Base-by-base conservation (phyloP, 2,113 vertebrate species). In the Microtus pennsylvanicus region DNA sequence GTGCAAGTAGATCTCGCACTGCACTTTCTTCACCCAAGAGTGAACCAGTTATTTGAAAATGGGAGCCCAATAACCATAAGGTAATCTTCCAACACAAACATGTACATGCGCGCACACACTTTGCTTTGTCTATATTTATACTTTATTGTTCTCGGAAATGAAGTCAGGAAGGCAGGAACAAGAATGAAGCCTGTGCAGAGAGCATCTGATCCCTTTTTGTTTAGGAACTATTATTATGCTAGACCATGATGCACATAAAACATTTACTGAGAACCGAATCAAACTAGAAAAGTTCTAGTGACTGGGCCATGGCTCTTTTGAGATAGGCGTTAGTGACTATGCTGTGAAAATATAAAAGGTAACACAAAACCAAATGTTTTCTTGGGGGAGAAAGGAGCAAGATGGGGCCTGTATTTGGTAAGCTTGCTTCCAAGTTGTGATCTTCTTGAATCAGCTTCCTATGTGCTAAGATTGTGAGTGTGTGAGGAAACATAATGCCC, bases 101-200 rank as follows among this genome's bases (percentile, higher is more conserved):
- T 1, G 5, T 61, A 8, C n/a, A 4, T 21, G 28, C 3, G 22
- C 30, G 75, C 50, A 67, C 1, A 47, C 2, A 70, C 8, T 26
- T 65, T 89, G 4, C 11, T 65, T 52, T 58, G 58, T 58, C 58
- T 72, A 42, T 63, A 42, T 83, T 33, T 85, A 85, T 63, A 38
- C 55, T 63, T 83, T 61, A 87, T 69, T 89, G 77, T 82, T 93
- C 61, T 93, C 82, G 52, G 35, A 94, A 92, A 90, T 69, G 24
- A 93, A 17, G 14, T 94, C 50, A 83, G 55, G 5, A 72, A 94
- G 52, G 63, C 38, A 86, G 24, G 33, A 67, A 26, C 24, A 82
- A 55, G 16, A 63, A 52, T 63, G 19, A 80, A 95, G 16, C 78
- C 50, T 87, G 87, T 70, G 17, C 63, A 69, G 61, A 45, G 1